Conservation (phyloP, 1,140 invertebrate genomes). For the Adelges cooleyi region DNA sequence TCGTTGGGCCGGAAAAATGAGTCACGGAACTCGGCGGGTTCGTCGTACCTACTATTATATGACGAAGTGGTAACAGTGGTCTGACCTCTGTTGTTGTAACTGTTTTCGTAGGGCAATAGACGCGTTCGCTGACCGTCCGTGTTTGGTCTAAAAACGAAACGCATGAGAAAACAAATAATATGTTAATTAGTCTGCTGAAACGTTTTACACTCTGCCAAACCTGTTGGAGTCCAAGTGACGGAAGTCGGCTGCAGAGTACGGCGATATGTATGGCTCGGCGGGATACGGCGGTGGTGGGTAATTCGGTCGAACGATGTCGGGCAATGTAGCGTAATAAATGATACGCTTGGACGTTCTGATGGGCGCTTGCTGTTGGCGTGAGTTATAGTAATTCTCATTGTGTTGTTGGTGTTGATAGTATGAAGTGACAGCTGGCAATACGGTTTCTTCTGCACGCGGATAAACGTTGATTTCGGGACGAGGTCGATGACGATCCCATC, state of each 20-base stretch:
- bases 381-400: background rate
- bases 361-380: background rate
- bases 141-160: too few relatives aligned
- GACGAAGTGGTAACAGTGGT: background rate
- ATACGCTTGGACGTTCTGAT: conserved; percentile 5
- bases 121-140: background rate
- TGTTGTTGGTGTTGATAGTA: background rate
- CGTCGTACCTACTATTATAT: conserved; percentile 4
- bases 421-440: background rate
- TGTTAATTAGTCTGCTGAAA: too few relatives aligned
- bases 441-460: background rate
- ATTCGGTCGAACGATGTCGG: background rate
- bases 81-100: background rate
- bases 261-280: background rate
- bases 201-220: background rate
- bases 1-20: background rate
- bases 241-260: background rate
- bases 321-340: conserved; percentile 5
- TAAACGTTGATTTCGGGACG: conserved; percentile 14
- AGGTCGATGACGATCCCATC: conserved; percentile 18
- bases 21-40: conserved; percentile 20
- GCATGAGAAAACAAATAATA: too few relatives aligned
- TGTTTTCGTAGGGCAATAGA: background rate
- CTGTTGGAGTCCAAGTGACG: background rate
- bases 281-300: background rate